Evolutionary conservation across 2,797 vertebrate genomes (phyloP).

Genomic region (Pseudomugil gertrudae): DNA sequence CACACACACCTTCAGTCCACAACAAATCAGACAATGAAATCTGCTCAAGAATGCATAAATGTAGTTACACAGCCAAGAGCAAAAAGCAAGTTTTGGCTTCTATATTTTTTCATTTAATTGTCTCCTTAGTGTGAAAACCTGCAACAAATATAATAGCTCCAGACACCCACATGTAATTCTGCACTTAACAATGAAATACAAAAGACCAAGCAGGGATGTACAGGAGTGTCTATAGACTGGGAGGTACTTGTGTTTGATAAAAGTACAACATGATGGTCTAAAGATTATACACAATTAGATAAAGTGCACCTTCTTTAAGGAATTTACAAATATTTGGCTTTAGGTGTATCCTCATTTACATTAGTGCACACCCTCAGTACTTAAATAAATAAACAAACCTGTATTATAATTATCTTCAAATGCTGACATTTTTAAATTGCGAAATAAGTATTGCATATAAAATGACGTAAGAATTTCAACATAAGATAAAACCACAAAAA

Average conservation of each 20-base stretch:
- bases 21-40: constrained; percentile 56
- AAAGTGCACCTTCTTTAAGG: too few relatives aligned
- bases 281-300: too few relatives aligned
- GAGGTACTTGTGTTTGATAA: constrained; percentile 7
- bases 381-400: not conserved
- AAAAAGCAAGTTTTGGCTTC: constrained; percentile 15
- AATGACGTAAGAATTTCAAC: not conserved
- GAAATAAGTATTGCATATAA: not conserved
- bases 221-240: constrained; percentile 10
- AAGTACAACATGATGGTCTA: not conserved
- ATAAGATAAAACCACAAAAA: not conserved
- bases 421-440: not conserved
- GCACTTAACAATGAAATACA: constrained; percentile 61
- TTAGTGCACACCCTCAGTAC: not conserved
- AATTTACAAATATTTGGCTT: too few relatives aligned
- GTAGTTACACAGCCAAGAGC: not conserved
- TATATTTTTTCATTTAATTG: constrained; percentile 13
- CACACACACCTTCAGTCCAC: constrained; percentile 45
- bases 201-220: constrained; percentile 21
- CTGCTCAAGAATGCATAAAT: constrained; percentile 15
- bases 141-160: constrained; percentile 19
- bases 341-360: too few relatives aligned
- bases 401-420: not conserved
- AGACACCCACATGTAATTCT: constrained; percentile 55
- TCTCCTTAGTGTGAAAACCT: constrained; percentile 20